Conservation (phyloP, 2,888 invertebrate genomes). For the Limenitis camilla region DNA sequence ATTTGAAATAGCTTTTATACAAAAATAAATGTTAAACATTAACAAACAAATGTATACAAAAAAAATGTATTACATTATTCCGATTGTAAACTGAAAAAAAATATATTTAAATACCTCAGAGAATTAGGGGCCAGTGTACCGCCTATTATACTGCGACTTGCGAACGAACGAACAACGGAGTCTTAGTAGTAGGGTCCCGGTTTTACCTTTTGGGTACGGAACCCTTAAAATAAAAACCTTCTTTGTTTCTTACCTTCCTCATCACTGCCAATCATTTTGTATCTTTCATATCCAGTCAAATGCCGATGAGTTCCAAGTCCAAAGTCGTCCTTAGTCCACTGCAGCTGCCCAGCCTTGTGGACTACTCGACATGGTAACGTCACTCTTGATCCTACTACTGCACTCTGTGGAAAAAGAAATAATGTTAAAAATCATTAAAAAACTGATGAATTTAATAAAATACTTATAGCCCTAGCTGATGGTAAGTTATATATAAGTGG, state of each 20-base stretch:
- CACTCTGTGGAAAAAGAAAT: slow-evolving; percentile 73
- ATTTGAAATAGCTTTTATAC: neutral
- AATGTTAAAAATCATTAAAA: neutral
- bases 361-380: slow-evolving; percentile 92
- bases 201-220: too few relatives aligned
- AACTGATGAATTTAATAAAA: too few relatives aligned
- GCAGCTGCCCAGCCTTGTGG: slow-evolving; percentile 89
- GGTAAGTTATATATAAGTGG: too few relatives aligned
- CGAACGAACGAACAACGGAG: too few relatives aligned
- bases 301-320: slow-evolving; percentile 94
- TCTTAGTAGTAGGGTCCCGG: too few relatives aligned
- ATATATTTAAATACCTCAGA: too few relatives aligned
- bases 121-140: too few relatives aligned
- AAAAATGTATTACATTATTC: neutral
- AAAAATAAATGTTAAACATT: neutral
- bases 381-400: slow-evolving; percentile 89
- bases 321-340: slow-evolving; percentile 98
- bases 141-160: too few relatives aligned
- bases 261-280: slow-evolving; percentile 96
- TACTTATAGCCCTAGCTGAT: too few relatives aligned
- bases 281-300: slow-evolving; percentile 91
- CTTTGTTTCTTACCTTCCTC: slow-evolving; percentile 86
- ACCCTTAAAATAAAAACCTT: too few relatives aligned
- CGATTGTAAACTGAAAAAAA: too few relatives aligned
- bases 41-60: neutral